Evolutionary conservation across 2,113 vertebrate genomes (phyloP), one percentile per base, ranked within the genome.

Genomic region (Gallinago media): DNA sequence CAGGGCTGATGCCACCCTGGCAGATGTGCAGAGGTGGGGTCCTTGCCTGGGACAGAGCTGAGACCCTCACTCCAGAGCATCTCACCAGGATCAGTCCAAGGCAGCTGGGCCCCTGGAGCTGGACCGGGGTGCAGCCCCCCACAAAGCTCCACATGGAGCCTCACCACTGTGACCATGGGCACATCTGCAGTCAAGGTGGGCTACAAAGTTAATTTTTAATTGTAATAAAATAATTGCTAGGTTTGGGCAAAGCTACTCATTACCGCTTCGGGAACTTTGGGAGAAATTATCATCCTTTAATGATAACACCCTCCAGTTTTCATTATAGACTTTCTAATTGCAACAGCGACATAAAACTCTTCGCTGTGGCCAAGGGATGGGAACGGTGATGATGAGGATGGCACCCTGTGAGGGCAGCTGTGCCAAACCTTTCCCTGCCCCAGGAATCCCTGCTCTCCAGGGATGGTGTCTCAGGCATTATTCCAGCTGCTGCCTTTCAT

Each of bases 181-280:
- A 6, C 2, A 0, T 17, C 47, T 9, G 65, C 14, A 3, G 8
- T 8, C 75, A 52, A 50, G 15, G 2, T 0, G 31, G 2, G 62
- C 42, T 47, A 9, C 6, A 2, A 49, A 77, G 55, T 0, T 49
- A n/a, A 49, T 18, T 16, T 73, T 70, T 32, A 42, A 32, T 49
- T 42, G 32, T 32, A 12, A 32, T 8, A 26, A 56, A n/a, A 5
- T 13, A 38, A 59, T 26, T n/a, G 70, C 11, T 56, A 5, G 25
- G 8, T 61, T 46, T 38, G 54, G 47, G 40, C 40, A 68, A 47
- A 75, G 29, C 62, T 26, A 4, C 47, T 34, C 26, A 0, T 70
- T 4, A 15, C 14, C 17, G 20, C 55, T 20, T 11, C 42, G 8
- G 46, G 42, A 47, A 36, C 31, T 12, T 10, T 4, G 49, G 56